Evolutionary conservation across 2,888 invertebrate species (phyloP), one percentile per base, ranked within the genome.

Genomic region (Drosophila tripunctata): DNA sequence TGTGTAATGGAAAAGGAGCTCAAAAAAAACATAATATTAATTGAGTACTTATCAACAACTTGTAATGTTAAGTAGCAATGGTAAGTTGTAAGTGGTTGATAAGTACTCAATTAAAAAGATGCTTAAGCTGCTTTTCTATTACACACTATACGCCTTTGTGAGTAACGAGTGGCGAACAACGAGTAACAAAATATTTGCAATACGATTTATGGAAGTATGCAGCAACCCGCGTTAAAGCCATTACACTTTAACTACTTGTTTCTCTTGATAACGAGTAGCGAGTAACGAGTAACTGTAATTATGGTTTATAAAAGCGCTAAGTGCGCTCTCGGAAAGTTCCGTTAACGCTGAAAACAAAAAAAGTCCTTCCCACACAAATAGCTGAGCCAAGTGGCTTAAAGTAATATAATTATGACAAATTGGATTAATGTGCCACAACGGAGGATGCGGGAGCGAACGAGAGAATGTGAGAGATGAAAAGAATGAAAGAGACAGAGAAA

Each of bases 351-450:
- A n/a, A 19, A 2, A 19, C 15, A 14, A 31, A 21, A 31, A 43
- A 58, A 56, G 41, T 63, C 36, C 50, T 54, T 54, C 45, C 35
- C 4, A 47, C 55, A 47, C 55, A 45, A 66, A 50, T 50, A 47
- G 54, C 56, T 68, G 47, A 58, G 61, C 71, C 71, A 77, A 77
- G 85, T 71, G 81, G 68, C 75, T 81, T 75, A 84, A 81, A 81
- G 64, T 81, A 77, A 80, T 80, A 84, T 75, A 75, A 80, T 80
- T 81, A 84, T 81, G 72, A 81, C 67, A 84, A 80, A 80, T 80
- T 75, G 81, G 78, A 81, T 84, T 84, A 81, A 65, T 57, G 61
- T 36, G 48, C 38, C 44, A 51, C 12, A 33, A 24, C 17, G 22
- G 43, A 33, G 12, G n/a, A 27, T 33, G n/a, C 6, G 7, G 7